These are phyloP conservation scores for Typhlomys cinereus DNA, from an alignment of 2,113 vertebrate species.

Conservation along the genomic window DNA sequence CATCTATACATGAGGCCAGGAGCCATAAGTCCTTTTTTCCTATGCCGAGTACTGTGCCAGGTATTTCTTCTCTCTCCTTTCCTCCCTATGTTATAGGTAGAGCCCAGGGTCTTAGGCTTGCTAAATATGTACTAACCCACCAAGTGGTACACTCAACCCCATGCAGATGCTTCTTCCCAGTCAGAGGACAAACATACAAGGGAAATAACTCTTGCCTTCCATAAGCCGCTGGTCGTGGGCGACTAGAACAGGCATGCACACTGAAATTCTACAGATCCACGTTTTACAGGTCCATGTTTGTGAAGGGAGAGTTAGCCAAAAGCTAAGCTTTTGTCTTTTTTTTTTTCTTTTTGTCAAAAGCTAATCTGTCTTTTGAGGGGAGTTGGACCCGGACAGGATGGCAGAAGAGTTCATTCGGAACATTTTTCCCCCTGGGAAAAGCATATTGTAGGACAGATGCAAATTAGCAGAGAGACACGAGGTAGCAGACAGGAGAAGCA, in stretches of 20 bases:
- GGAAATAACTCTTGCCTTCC: background rate
- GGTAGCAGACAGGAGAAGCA: background rate
- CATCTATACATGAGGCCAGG: background rate
- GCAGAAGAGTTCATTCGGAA: background rate
- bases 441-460: background rate
- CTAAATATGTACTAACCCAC: background rate
- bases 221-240: background rate
- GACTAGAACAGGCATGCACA: background rate
- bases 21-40: background rate
- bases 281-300: background rate
- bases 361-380: background rate
- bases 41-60: background rate
- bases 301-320: background rate
- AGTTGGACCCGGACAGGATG: background rate
- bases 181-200: background rate
- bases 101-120: background rate
- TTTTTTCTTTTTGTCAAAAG: too few species aligned
- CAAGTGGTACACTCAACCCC: background rate
- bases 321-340: constrained; percentile 29
- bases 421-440: background rate
- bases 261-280: background rate
- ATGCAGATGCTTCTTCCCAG: background rate
- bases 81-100: background rate
- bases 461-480: background rate
- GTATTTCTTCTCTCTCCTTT: background rate